A percentile compares a stretch with the other conserved stretches of the same genome.
Evolutionary conservation across 2,113 vertebrate genomes (phyloP).

Genomic region (Tupaia tana): DNA sequence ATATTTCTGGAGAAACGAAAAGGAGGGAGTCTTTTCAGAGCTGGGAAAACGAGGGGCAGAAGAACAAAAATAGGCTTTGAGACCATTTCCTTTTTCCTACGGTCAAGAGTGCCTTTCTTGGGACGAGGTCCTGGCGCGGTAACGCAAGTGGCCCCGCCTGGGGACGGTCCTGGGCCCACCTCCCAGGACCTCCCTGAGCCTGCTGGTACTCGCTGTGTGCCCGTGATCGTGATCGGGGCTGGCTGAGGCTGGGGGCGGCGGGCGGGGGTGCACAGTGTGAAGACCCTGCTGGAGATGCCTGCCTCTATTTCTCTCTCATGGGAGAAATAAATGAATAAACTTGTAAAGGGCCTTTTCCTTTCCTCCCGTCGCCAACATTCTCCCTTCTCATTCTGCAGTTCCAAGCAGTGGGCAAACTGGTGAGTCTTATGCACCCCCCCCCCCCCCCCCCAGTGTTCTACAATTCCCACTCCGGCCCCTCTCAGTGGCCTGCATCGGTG

Average conservation of each 20-base stretch:
- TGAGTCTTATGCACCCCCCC: constrained; percentile 25
- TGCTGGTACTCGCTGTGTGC: no score
- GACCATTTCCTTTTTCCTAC: not conserved
- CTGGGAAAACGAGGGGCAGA: not conserved
- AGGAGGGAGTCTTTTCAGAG: not conserved
- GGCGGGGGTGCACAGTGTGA: no score
- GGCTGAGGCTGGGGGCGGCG: no score
- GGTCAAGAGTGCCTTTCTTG: no score
- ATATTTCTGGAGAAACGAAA: not conserved
- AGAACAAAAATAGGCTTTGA: not conserved
- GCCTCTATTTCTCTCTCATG: no score
- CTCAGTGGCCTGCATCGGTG: not conserved
- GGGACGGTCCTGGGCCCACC: no score
- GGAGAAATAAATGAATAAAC: no score
- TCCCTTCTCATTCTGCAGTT: constrained; percentile 37
- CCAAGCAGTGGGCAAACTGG: constrained; percentile 58
- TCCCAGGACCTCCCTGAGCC: no score
- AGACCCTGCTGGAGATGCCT: no score
- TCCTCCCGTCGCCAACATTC: not conserved
- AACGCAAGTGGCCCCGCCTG: no score
- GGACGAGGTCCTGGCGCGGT: no score
- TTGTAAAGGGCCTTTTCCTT: not conserved
- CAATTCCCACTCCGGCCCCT: not conserved
- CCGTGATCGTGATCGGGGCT: no score
- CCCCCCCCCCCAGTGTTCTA: not conserved